A percentile compares a stretch with the other conserved stretches of the same genome.
Evolutionary conservation across 2,113 vertebrate genomes (phyloP).

Genomic region (Pollimyrus isidori): DNA sequence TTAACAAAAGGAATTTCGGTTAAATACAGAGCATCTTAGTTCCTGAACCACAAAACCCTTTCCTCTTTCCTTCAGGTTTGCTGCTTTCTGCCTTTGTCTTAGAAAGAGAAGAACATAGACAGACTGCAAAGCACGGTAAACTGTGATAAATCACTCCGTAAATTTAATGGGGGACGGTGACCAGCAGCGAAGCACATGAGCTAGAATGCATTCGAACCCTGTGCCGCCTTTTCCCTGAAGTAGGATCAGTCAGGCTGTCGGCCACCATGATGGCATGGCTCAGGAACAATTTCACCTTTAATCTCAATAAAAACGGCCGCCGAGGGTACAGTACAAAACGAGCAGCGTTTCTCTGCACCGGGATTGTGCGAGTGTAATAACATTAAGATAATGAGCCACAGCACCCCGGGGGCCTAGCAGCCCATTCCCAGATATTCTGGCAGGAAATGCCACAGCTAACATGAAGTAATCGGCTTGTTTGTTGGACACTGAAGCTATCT

Average conservation of each 20-base stretch:
- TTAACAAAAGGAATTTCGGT: neutral
- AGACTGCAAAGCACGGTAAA: neutral
- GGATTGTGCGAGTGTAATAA: conserved; percentile 32
- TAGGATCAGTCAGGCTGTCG: neutral
- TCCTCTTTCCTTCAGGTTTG: neutral
- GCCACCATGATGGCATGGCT: neutral
- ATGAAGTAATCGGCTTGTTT: neutral
- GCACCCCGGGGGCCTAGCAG: neutral
- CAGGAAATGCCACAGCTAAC: neutral
- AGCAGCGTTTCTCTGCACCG: conserved; percentile 25
- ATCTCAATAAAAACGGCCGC: conserved; percentile 35
- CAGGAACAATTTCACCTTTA: conserved; percentile 37
- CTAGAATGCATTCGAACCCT: neutral
- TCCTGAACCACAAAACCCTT: neutral
- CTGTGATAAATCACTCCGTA: neutral
- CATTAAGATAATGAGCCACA: neutral
- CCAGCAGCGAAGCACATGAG: neutral
- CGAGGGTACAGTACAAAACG: neutral
- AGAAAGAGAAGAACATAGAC: neutral
- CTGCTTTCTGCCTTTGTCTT: neutral
- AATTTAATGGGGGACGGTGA: neutral
- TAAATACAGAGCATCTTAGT: neutral
- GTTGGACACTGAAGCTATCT: neutral
- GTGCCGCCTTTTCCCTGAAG: neutral
- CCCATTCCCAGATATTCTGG: neutral